Evolutionary conservation across 2,113 vertebrate species (phyloP).

Genomic region (Phrynosoma blainvillii): DNA sequence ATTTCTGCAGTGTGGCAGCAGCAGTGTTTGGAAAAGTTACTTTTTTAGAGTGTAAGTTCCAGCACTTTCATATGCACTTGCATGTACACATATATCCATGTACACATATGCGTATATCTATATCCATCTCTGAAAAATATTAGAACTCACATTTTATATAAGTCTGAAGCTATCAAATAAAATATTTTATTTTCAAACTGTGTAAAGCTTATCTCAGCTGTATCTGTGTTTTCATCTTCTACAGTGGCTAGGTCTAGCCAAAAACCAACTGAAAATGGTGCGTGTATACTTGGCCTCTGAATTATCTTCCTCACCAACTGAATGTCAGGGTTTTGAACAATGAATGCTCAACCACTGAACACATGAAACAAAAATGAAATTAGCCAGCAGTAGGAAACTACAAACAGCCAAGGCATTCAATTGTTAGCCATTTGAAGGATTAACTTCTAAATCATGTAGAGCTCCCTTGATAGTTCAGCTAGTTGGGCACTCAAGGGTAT

Average conservation of each 20-base stretch:
- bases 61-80: no score
- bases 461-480: slow-evolving; percentile 80
- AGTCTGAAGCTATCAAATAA: background rate
- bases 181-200: background rate
- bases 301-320: slow-evolving; percentile 77
- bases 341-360: slow-evolving; percentile 72
- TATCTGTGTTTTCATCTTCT: slow-evolving; percentile 36
- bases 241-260: slow-evolving; percentile 43
- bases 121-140: no score
- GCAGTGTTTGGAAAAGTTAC: no score
- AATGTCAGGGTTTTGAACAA: slow-evolving; percentile 73
- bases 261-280: slow-evolving; percentile 48
- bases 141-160: no score
- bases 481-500: slow-evolving; percentile 81
- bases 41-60: no score
- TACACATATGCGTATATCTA: no score
- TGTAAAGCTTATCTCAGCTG: background rate
- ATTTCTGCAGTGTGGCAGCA: no score
- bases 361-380: slow-evolving; percentile 84
- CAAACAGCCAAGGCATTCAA: slow-evolving; percentile 81
- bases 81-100: no score
- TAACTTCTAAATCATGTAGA: slow-evolving; percentile 85
- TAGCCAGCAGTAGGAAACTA: slow-evolving; percentile 79
- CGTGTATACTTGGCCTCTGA: slow-evolving; percentile 70
- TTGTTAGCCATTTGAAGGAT: slow-evolving; percentile 85